Conservation (phyloP, 2,797 vertebrate genomes). For the Malurus splendens region DNA sequence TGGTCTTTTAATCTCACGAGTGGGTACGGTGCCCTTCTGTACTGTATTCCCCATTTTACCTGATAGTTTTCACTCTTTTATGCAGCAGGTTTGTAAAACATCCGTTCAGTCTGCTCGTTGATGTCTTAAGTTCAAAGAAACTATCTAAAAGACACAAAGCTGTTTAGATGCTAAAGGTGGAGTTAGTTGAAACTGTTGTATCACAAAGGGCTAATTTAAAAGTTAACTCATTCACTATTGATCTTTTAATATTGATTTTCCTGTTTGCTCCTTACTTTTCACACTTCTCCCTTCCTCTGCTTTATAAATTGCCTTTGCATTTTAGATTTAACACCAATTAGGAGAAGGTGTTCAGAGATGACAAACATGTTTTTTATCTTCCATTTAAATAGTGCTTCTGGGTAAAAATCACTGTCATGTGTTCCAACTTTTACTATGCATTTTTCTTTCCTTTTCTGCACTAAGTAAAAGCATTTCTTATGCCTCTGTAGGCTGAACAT, state of each 20-base stretch:
- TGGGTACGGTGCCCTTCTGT: background rate
- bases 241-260: constrained; percentile 15
- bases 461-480: background rate
- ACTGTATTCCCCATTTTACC: background rate
- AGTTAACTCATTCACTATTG: constrained; percentile 21
- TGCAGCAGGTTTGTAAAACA: background rate
- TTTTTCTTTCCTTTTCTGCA: background rate
- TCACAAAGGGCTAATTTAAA: constrained; percentile 41
- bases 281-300: background rate
- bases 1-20: background rate
- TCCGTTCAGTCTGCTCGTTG: background rate
- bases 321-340: constrained; percentile 51
- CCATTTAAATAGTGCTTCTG: background rate
- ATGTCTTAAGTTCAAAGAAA: constrained; percentile 2
- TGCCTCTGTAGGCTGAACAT: constrained; percentile 6
- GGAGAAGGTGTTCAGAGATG: constrained; percentile 8
- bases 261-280: constrained; percentile 8
- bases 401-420: background rate
- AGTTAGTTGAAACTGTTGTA: constrained; percentile 8
- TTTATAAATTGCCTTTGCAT: constrained; percentile 15
- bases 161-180: constrained; percentile 17
- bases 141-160: background rate
- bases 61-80: background rate
- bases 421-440: background rate
- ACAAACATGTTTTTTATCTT: constrained; percentile 26